A percentile compares a stretch with the other conserved stretches of the same genome.
phyloP scores from a whole-genome alignment of 1,140 invertebrate species.

The Dreissena polymorpha region DNA sequence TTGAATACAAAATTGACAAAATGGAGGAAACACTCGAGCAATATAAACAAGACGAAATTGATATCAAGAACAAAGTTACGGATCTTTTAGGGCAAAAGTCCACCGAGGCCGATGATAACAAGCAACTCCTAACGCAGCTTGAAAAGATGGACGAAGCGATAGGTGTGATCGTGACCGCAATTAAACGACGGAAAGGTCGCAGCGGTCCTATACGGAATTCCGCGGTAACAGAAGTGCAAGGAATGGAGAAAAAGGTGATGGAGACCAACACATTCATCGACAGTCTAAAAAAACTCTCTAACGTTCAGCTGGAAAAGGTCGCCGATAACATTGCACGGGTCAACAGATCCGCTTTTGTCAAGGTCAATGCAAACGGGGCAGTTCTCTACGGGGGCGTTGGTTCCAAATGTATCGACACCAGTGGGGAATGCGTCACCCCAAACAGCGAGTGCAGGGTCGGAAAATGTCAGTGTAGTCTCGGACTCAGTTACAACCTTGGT shows the following conservation, averaged over 20 bases:
- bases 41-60: too few species aligned
- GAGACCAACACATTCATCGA: slow-evolving; percentile 1
- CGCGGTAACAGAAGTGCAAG: slow-evolving; percentile 13
- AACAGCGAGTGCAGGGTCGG: slow-evolving; percentile 37
- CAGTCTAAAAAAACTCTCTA: slow-evolving; percentile 5
- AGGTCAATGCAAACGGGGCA: slow-evolving; percentile 17
- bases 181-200: too few species aligned
- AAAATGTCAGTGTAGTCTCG: slow-evolving; percentile 21
- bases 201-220: too few species aligned
- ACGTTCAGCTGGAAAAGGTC: neutral
- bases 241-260: slow-evolving; percentile 20
- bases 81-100: too few species aligned
- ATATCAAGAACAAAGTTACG: too few species aligned
- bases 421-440: slow-evolving; percentile 15
- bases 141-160: too few species aligned
- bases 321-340: slow-evolving; percentile 10
- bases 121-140: too few species aligned
- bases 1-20: too few species aligned
- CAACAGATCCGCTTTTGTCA: slow-evolving; percentile 28
- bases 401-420: neutral
- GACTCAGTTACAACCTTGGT: slow-evolving; percentile 27
- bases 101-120: too few species aligned
- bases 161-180: too few species aligned
- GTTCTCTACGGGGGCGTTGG: slow-evolving; percentile 21
- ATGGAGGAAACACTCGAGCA: too few species aligned